Evolutionary conservation across 2,888 invertebrate species (phyloP).

Genomic region (Deroplatys truncata): DNA sequence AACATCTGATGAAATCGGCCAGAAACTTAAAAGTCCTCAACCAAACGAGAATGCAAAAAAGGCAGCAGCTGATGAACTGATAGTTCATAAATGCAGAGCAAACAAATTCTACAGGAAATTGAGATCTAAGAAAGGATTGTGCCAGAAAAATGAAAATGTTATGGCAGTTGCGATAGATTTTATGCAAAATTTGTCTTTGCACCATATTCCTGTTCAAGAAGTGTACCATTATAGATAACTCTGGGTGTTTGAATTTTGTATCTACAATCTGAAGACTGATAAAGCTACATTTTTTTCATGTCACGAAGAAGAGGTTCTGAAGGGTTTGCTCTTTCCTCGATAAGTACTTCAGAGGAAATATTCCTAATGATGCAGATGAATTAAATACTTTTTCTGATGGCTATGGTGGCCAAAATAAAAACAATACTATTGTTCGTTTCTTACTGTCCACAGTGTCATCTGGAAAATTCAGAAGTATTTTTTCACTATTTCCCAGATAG

Average conservation of each 20-base stretch:
- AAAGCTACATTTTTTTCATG: not conserved
- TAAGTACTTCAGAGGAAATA: slow-evolving; percentile 4
- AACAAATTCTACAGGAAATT: slow-evolving; percentile 33
- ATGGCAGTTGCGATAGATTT: not conserved
- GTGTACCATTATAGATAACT: slow-evolving; percentile 7
- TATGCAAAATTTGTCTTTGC: slow-evolving; percentile 5
- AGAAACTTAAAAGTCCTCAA: slow-evolving; percentile 22
- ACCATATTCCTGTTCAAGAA: not conserved
- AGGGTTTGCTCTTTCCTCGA: not conserved
- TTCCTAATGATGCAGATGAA: not conserved
- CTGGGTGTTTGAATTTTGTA: slow-evolving; percentile 7
- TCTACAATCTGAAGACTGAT: not conserved
- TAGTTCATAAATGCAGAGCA: slow-evolving; percentile 31
- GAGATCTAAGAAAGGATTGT: not conserved
- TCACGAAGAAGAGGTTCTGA: not conserved
- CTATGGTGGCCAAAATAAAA: not conserved
- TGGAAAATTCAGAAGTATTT: too few species aligned
- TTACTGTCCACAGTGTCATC: too few species aligned
- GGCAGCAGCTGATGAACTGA: slow-evolving; percentile 30
- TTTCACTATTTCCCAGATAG: not conserved
- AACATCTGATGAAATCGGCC: slow-evolving; percentile 31
- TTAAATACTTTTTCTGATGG: not conserved
- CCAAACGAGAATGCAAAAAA: slow-evolving; percentile 30
- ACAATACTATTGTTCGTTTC: too few species aligned
- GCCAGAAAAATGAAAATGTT: slow-evolving; percentile 3